phyloP scores from a whole-genome alignment of 2,888 invertebrate genomes.

The Drosophila nigritarsus region DNA sequence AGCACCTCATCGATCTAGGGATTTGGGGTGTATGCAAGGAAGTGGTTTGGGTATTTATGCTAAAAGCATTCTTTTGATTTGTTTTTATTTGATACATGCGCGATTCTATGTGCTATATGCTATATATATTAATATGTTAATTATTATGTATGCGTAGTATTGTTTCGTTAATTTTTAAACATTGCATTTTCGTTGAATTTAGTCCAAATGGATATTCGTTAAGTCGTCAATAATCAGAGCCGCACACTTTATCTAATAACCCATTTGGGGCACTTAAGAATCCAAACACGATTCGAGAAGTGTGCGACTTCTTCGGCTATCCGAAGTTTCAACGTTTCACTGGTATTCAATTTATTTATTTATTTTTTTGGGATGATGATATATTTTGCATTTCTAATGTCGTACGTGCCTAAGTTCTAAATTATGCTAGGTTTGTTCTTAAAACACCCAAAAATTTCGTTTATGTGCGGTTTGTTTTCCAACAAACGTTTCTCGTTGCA shows the following conservation, averaged over 20 bases:
- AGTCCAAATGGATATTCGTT: constrained; percentile 50
- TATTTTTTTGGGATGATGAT: constrained; percentile 55
- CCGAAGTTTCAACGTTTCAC: constrained; percentile 52
- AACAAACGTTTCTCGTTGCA: constrained; percentile 55
- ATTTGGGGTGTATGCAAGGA: constrained; percentile 58
- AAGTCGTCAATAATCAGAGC: constrained; percentile 27
- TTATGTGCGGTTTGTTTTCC: constrained; percentile 34
- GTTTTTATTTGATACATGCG: constrained; percentile 71
- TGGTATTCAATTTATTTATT: constrained; percentile 34
- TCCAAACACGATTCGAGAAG: constrained; percentile 40
- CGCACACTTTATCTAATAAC: constrained; percentile 13
- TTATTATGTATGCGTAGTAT: constrained; percentile 43
- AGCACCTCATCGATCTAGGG: constrained; percentile 41
- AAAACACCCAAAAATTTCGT: constrained; percentile 48
- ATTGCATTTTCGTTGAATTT: constrained; percentile 69
- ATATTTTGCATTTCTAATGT: constrained; percentile 78
- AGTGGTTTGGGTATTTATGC: constrained; percentile 60
- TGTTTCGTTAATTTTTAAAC: constrained; percentile 38
- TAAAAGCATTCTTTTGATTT: constrained; percentile 78
- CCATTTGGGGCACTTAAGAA: constrained; percentile 29
- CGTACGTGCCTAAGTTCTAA: constrained; percentile 74
- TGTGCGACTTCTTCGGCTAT: constrained; percentile 37
- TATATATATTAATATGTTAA: constrained; percentile 21
- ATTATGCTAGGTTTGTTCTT: constrained; percentile 64
- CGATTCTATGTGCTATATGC: constrained; percentile 75